Conservation (phyloP, 2,888 invertebrate genomes). For the Synergus japonicus region DNA sequence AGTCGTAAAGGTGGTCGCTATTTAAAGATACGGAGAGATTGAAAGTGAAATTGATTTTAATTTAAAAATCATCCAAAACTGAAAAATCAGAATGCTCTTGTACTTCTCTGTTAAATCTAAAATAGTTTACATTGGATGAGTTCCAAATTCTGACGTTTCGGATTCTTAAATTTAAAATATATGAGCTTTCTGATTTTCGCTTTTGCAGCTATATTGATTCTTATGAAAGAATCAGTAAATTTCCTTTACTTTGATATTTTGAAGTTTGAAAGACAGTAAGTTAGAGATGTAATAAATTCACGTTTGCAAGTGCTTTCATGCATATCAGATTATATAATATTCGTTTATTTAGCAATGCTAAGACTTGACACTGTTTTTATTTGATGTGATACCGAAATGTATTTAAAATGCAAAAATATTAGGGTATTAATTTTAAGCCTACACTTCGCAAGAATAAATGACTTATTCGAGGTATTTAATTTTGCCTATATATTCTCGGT, state of each 20-base stretch:
- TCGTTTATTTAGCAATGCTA: slow-evolving; percentile 25
- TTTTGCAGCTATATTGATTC: not conserved
- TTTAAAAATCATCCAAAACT: not conserved
- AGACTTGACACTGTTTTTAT: slow-evolving; percentile 33
- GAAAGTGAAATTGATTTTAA: not conserved
- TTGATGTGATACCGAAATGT: not conserved
- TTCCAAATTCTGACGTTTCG: slow-evolving; percentile 1
- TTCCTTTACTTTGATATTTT: not conserved
- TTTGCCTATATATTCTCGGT: slow-evolving; percentile 34
- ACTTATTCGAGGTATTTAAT: slow-evolving; percentile 27
- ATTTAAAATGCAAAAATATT: not conserved
- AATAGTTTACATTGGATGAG: not conserved
- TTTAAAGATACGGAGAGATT: not conserved
- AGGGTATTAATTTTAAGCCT: not conserved
- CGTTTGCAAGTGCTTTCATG: slow-evolving; percentile 34
- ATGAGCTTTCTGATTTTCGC: not conserved
- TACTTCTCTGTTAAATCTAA: not conserved
- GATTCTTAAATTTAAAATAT: not conserved
- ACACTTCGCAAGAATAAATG: slow-evolving; percentile 17
- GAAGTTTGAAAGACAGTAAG: not conserved
- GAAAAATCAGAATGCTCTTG: not conserved
- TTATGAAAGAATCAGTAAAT: not conserved
- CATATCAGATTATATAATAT: slow-evolving; percentile 25
- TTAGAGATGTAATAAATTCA: not conserved
- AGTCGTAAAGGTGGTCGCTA: not conserved